These are phyloP conservation scores for Plestiodon gilberti DNA, from an alignment of 2,113 vertebrate genomes.

Conservation along the genomic window DNA sequence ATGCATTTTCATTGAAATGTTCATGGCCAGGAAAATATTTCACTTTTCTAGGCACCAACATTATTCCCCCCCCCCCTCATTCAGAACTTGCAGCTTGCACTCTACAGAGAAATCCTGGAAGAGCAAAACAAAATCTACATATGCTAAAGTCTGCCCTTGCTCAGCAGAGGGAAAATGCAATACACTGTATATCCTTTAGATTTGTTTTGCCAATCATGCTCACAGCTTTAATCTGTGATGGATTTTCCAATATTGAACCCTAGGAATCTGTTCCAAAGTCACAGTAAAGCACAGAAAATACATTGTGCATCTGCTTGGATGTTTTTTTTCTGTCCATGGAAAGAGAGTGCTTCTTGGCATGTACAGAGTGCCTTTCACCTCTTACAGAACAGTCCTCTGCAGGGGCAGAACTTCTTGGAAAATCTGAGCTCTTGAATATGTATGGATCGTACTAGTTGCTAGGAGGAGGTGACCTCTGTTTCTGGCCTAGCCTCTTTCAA, in stretches of 20 bases:
- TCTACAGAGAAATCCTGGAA: neutral
- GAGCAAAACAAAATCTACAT: neutral
- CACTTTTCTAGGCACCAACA: too few relatives aligned
- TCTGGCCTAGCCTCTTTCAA: neutral
- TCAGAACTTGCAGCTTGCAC: neutral
- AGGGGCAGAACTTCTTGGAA: neutral
- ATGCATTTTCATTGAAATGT: neutral
- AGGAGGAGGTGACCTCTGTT: neutral
- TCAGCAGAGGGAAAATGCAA: neutral
- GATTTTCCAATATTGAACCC: neutral
- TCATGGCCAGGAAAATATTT: neutral
- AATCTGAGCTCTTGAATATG: neutral
- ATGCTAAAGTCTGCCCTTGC: neutral
- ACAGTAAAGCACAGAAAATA: neutral
- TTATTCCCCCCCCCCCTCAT: too few relatives aligned
- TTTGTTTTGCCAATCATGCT: neutral
- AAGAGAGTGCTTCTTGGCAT: neutral
- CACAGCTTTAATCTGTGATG: neutral
- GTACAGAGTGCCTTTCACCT: neutral
- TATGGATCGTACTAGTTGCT: neutral
- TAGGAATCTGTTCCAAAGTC: neutral
- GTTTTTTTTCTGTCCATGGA: neutral
- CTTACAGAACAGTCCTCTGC: neutral
- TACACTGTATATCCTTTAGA: too few relatives aligned
- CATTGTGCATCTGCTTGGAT: neutral